Evolutionary conservation across 2,113 vertebrate genomes (phyloP).

Genomic region (Passer montanus): DNA sequence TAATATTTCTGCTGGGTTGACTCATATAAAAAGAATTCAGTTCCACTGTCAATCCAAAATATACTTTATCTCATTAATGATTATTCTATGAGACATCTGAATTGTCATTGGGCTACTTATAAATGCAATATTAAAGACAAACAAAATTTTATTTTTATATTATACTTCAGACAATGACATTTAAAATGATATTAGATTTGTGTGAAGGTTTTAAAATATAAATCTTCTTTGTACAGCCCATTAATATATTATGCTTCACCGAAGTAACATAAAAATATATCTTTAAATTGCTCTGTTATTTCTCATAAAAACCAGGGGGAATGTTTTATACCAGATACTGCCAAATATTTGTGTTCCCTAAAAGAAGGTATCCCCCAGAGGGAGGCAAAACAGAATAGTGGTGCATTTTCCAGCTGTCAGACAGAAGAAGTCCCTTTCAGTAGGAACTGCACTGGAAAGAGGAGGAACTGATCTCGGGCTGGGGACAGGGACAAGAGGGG

Average conservation of each 20-base stretch:
- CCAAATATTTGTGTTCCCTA: constrained; percentile 47
- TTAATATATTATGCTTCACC: constrained; percentile 57
- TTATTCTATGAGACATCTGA: constrained; percentile 55
- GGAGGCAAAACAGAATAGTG: constrained; percentile 29
- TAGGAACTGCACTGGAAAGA: background rate
- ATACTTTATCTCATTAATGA: constrained; percentile 61
- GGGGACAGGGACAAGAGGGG: background rate
- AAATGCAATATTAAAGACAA: constrained; percentile 66
- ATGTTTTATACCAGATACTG: background rate
- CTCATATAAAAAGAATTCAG: constrained; percentile 75
- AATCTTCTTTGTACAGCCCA: constrained; percentile 67
- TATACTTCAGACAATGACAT: constrained; percentile 52
- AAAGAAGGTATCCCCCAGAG: background rate
- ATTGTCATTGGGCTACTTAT: constrained; percentile 61
- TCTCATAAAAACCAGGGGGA: constrained; percentile 39
- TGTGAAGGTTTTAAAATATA: constrained; percentile 57
- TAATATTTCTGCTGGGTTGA: constrained; percentile 65
- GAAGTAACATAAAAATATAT: constrained; percentile 50
- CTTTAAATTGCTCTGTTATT: constrained; percentile 50
- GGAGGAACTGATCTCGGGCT: background rate
- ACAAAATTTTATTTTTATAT: constrained; percentile 53
- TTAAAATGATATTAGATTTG: constrained; percentile 57
- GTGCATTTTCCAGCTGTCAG: constrained; percentile 10
- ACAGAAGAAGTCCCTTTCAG: background rate
- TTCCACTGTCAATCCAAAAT: constrained; percentile 71